A percentile compares a stretch with the other conserved stretches of the same genome.
These are phyloP conservation scores for Botia kubotai DNA, from an alignment of 2,797 vertebrate genomes.

Conservation along the genomic window DNA sequence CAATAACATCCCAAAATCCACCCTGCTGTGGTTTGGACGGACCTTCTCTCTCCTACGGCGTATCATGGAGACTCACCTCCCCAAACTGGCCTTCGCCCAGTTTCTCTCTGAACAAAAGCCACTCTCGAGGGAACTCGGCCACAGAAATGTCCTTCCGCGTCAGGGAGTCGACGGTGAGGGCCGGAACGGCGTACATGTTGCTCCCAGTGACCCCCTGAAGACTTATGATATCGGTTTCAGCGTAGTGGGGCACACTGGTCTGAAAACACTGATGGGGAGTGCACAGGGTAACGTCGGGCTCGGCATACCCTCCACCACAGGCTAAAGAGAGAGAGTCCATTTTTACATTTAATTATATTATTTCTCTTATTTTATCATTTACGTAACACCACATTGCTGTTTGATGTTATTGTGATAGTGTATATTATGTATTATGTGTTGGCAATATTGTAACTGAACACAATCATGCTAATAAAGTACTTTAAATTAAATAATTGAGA, in stretches of 20 bases:
- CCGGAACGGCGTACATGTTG: slow-evolving; percentile 90
- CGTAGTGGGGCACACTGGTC: slow-evolving; percentile 86
- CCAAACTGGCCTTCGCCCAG: slow-evolving; percentile 91
- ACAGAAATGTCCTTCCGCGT: slow-evolving; percentile 89
- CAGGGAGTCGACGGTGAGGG: slow-evolving; percentile 88
- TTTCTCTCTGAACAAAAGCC: slow-evolving; percentile 90
- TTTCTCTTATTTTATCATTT: no score
- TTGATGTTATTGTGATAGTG: no score
- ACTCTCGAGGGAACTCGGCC: slow-evolving; percentile 86
- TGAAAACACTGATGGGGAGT: slow-evolving; percentile 90
- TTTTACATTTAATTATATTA: no score
- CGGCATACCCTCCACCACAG: slow-evolving; percentile 86
- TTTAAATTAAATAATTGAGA: no score
- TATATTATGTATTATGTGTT: no score
- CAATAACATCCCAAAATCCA: background rate
- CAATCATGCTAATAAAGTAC: no score
- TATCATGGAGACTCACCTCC: slow-evolving; percentile 73
- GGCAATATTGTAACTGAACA: no score
- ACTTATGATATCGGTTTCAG: slow-evolving; percentile 87
- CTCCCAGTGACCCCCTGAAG: slow-evolving; percentile 90
- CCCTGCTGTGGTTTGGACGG: slow-evolving; percentile 1
- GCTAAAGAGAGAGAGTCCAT: slow-evolving; percentile 64
- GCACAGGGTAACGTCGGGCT: slow-evolving; percentile 89
- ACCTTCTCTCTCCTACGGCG: background rate
- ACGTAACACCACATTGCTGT: no score